These are phyloP conservation scores for Ophraella communa DNA, from an alignment of 2,888 invertebrate genomes.

Conservation along the genomic window DNA sequence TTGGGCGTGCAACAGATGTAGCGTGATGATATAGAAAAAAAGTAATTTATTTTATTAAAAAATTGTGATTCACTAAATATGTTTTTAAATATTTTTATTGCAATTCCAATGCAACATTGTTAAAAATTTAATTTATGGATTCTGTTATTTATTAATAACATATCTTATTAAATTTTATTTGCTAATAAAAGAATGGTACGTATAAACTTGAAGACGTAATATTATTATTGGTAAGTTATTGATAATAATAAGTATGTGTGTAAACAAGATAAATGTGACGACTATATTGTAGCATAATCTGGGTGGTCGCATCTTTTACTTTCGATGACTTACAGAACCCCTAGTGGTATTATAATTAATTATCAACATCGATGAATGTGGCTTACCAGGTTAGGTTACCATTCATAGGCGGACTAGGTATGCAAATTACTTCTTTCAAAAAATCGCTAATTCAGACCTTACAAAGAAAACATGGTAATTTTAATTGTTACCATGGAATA, in stretches of 20 bases:
- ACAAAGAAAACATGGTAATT: too few species aligned
- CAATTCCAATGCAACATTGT: too few species aligned
- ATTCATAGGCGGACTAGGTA: constrained; percentile 11
- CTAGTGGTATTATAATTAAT: constrained; percentile 47
- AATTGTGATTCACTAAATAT: background rate
- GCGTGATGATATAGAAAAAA: background rate
- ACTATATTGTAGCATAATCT: constrained; percentile 40
- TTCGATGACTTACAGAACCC: constrained; percentile 45
- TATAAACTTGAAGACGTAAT: background rate
- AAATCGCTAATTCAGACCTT: background rate
- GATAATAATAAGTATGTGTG: constrained; percentile 34
- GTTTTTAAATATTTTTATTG: too few species aligned
- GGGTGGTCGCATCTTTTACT: constrained; percentile 46
- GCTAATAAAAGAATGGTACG: background rate
- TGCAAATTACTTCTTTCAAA: background rate
- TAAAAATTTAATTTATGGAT: too few species aligned
- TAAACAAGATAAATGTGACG: constrained; percentile 42
- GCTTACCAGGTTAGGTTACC: constrained; percentile 32
- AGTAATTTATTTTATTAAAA: background rate
- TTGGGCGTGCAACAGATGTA: background rate
- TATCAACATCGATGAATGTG: constrained; percentile 35
- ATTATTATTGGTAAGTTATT: constrained; percentile 2
- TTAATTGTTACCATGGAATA: too few species aligned
- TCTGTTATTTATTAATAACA: too few species aligned
- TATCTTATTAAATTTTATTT: too few species aligned